Evolutionary conservation across 2,113 vertebrate genomes (phyloP), one percentile per base, ranked within the genome.

Genomic region (Marcusenius ussheri): DNA sequence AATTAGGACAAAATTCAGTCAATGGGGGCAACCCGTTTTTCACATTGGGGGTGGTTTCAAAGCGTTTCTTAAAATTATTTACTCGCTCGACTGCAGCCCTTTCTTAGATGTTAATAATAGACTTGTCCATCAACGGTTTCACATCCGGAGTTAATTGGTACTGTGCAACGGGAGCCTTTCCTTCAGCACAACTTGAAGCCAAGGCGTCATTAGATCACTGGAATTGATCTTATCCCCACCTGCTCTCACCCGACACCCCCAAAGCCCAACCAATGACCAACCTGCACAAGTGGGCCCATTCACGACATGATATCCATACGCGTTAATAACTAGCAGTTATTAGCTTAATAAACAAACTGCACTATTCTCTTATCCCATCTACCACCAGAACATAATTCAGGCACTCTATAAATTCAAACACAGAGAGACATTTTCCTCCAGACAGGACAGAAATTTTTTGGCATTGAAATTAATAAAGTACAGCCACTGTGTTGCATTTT

Each of bases 91-190:
- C 74, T 45, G 77, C 77, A 42, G 77, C 15, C 70, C 49, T 46
- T 84, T 84, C 80, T 74, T 56, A 62, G 89, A 58, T 89, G 89
- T 58, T 84, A 84, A 84, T 89, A 89, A 84, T 45, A 84, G 49
- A 84, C 49, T 89, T 51, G 70, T 84, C 80, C 77, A 56, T 62
- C 80, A 89, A 35, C 46, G n/a, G 19, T 19, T 47, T 66, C 58
- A 35, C 83, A 86, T 56, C 85, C 56, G 58, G 89, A 87, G 58
- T 88, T 90, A 88, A 87, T 90, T 90, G 84, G 89, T 39, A 17
- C 27, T 35, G 58, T 74, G 85, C 27, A 42, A 39, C 5, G 85
- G 62, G 49, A 51, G 47, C 31, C 47, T 13, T 74, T 88, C 47
- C 85, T 77, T 88, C 58, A 53, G 24, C 77, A 50, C 83, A 6